Evolutionary conservation across 2,113 vertebrate genomes (phyloP).

Genomic region (Tyto alba): DNA sequence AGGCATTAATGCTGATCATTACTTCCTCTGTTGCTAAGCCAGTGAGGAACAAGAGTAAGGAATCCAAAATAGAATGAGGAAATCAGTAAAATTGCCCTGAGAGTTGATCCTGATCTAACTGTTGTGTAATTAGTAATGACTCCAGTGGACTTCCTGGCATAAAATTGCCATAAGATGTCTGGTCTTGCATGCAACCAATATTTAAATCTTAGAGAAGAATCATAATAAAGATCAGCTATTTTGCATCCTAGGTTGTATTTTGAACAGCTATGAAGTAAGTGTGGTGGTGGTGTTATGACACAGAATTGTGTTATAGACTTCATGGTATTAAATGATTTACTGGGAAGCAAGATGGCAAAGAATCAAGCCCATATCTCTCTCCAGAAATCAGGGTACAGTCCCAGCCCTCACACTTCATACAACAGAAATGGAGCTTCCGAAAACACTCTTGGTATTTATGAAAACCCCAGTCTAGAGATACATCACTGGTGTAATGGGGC

Average conservation of each 20-base stretch:
- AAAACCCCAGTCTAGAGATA: background rate
- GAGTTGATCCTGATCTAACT: background rate
- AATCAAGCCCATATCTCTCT: background rate
- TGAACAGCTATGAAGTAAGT: background rate
- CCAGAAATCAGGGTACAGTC: background rate
- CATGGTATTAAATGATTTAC: background rate
- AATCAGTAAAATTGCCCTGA: slow-evolving; percentile 2
- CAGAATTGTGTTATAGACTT: background rate
- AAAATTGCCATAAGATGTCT: background rate
- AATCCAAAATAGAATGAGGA: background rate
- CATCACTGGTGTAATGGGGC: background rate
- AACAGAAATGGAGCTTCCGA: background rate
- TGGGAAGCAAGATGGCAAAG: background rate
- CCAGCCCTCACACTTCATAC: background rate
- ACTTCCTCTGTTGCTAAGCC: background rate
- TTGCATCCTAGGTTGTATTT: background rate
- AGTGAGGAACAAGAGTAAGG: background rate
- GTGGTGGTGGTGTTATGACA: background rate
- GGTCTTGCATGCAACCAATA: background rate
- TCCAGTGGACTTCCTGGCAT: background rate
- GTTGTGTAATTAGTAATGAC: background rate
- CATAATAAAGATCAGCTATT: background rate
- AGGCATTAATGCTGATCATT: background rate
- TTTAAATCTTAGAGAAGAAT: background rate
- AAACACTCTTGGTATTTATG: background rate